phyloP scores from a whole-genome alignment of 1,140 invertebrate species.

The Drosophila pachea region DNA sequence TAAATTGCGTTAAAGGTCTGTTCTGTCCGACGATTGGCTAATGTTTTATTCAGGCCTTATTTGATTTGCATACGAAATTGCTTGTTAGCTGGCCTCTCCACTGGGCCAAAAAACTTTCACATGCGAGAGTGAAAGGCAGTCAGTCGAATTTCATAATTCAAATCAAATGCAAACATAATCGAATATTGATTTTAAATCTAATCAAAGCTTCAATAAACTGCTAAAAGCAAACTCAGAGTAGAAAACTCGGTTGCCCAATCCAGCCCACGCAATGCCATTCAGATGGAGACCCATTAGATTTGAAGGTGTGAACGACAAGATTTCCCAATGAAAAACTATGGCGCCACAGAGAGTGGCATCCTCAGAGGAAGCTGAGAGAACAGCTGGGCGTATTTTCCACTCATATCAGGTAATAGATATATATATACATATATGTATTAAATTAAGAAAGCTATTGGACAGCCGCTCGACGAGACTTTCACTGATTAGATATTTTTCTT shows the following conservation, averaged over 20 bases:
- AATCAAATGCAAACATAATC: background rate
- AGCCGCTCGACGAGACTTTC: too few species aligned
- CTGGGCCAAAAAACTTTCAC: constrained; percentile 44
- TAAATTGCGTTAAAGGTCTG: constrained; percentile 35
- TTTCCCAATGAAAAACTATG: constrained; percentile 27
- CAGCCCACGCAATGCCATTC: constrained; percentile 24
- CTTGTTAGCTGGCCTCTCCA: constrained; percentile 47
- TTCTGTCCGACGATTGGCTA: constrained; percentile 33
- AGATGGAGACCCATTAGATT: constrained; percentile 9
- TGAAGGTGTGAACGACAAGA: constrained; percentile 38
- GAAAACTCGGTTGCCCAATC: constrained; percentile 37
- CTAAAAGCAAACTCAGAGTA: constrained; percentile 47
- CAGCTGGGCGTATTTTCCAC: too few species aligned
- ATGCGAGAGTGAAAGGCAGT: constrained; percentile 38
- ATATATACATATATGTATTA: too few species aligned
- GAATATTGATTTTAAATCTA: constrained; percentile 14
- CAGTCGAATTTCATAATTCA: background rate
- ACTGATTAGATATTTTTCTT: too few species aligned
- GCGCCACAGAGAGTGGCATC: too few species aligned
- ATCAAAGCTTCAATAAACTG: too few species aligned
- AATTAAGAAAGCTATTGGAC: background rate
- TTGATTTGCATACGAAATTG: constrained; percentile 71
- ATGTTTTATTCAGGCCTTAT: constrained; percentile 62
- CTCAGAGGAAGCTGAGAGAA: too few species aligned
- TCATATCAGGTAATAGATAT: background rate